Evolutionary conservation across 2,888 invertebrate genomes (phyloP), one percentile per base, ranked within the genome.

Genomic region (Apamea sordens): DNA sequence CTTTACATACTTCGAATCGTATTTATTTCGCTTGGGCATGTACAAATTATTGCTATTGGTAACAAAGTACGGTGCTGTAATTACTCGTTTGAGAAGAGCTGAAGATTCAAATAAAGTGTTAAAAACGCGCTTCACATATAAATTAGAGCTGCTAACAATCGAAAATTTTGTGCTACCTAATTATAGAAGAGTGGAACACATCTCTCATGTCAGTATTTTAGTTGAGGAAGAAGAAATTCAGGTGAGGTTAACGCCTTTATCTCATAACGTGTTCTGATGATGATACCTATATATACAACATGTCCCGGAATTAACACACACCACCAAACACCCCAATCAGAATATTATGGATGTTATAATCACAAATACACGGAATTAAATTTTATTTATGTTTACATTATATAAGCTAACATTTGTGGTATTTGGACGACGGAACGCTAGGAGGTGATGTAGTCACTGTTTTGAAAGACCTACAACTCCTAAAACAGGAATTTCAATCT

Each of bases 31-130:
- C 6, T 90, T 94, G 70, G 89, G 92, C 11, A 79, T 95, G 47
- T 85, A 94, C 50, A 94, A 94, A 86, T 94, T 94, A 93, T 91
- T 95, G 79, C 85, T 94, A 44, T 84, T 94, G 5, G 72, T 93
- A 10, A 91, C 92, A 18, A 94, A 93, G 82, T 93, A 92, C 85
- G 88, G 92, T 50, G 89, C 91, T 44, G 24, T 78, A 89, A 4
- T 87, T 75, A 15, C 47, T 84, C 56, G 68, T 88, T 50, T 84
- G 63, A 69, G 68, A 71, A 74, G 73, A 71, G 53, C 75, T 53
- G 65, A 74, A 77, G 76, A 78, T 6, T 47, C 76, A 3, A 87
- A 79, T 47, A 80, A 84, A 47, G 69, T 79, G 5, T 69, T 86
- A 50, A 90, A 85, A 65, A 81, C 84, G 0, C 86, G 89, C 21